Conservation (phyloP, 2,888 invertebrate species). For the Caenorhabditis sp. region DNA sequence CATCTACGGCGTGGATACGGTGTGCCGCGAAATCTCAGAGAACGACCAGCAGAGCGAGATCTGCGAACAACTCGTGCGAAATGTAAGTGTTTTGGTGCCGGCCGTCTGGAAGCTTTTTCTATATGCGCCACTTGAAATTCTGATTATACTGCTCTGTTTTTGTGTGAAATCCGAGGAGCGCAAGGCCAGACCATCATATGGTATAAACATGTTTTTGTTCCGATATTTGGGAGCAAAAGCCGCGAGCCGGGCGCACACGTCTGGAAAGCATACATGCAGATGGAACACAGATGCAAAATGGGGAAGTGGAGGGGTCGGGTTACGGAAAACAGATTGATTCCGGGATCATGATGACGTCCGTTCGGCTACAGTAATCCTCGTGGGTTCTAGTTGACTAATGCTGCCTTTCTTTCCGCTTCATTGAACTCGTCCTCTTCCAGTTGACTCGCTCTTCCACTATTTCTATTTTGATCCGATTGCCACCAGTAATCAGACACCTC, state of each 20-base stretch:
- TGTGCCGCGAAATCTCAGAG: constrained; percentile 48
- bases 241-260: constrained; percentile 5
- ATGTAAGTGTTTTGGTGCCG: constrained; percentile 49
- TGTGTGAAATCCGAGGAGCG: constrained; percentile 29
- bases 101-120: no score
- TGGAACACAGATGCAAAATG: constrained; percentile 34
- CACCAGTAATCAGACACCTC: constrained; percentile 22
- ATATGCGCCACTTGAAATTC: constrained; percentile 28
- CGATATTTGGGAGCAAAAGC: constrained; percentile 47
- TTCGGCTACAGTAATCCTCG: not conserved
- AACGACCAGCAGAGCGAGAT: constrained; percentile 49
- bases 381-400: not conserved
- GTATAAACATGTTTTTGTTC: constrained; percentile 55
- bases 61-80: constrained; percentile 60
- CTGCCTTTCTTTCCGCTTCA: no score
- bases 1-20: constrained; percentile 67
- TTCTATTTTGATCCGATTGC: constrained; percentile 20
- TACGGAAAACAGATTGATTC: constrained; percentile 20
- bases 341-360: not conserved
- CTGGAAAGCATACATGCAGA: constrained; percentile 23
- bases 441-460: not conserved
- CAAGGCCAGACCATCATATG: constrained; percentile 27
- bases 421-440: not conserved
- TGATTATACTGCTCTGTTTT: constrained; percentile 27
- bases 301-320: constrained; percentile 10